Evolutionary conservation across 1,140 invertebrate genomes (phyloP), one percentile per base, ranked within the genome.

Genomic region (Drosophila teissieri): DNA sequence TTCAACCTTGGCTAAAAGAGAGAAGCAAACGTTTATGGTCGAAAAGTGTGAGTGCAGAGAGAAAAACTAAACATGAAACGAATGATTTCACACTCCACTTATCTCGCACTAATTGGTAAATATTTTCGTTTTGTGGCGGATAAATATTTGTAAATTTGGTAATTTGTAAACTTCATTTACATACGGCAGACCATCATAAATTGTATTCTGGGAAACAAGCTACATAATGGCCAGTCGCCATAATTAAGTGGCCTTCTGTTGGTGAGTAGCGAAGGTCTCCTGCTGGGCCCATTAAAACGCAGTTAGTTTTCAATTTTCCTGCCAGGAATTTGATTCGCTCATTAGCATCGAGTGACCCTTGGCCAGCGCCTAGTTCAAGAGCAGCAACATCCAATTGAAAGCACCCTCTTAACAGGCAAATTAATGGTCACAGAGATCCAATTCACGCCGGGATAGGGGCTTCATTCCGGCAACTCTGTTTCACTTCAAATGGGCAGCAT

Each of bases 251-350:
- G 63, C 14, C 14, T 45, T 36, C 48, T 44, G 39, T 15, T 17
- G 31, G n/a, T 10, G 10, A 11, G 51, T 39, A 49, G 14, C 39
- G 34, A 22, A 27, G 34, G 42, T 44, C 24, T 22, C 46, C 56
- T 37, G 68, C 12, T 46, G 72, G 70, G 73, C 45, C 82, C 61
- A 86, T 85, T 82, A 86, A 82, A 85, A 49, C 44, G 49, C 64
- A 53, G 64, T 85, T 85, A 82, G 82, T 77, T 88, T 85, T 82
- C 78, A 85, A 82, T 85, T 82, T 86, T 52, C 36, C 52, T n/a
- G 31, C 17, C 27, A 44, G 56, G 69, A 65, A 73, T 75, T 78
- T 65, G 56, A 67, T 75, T 46, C 64, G 45, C 73, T 80, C 81
- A 84, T 85, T 85, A 85, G 81, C 77, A 80, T 80, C 67, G 56